Evolutionary conservation across 2,888 invertebrate species (phyloP), one percentile per base, ranked within the genome.

Genomic region (Melangyna quadrimaculata): DNA sequence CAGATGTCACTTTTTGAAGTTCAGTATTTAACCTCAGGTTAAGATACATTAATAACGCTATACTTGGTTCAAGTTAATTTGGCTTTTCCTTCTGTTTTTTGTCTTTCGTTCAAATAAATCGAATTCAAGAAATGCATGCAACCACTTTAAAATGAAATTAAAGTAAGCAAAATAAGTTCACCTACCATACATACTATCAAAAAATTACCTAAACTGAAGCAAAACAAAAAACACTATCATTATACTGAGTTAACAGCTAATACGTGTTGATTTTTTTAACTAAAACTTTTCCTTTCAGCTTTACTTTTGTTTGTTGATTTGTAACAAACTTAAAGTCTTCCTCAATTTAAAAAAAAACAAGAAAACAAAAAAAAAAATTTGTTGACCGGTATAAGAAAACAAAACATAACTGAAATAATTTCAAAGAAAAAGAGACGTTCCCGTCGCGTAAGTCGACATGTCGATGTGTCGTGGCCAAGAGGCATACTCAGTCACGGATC

Each of bases 211-310:
- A n/a, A 40, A 40, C n/a, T n/a, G 3, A 43, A 40, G 40, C 40
- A 17, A 8, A 0, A n/a, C 17, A n/a, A n/a, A 37, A n/a, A n/a
- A n/a, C n/a, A n/a, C n/a, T n/a, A n/a, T n/a, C n/a, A n/a, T n/a
- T n/a, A n/a, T n/a, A n/a, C n/a, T n/a, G n/a, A n/a, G n/a, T n/a
- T 37, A 37, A 37, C 14, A 0, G 32, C 2, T 37, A 3, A 37
- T 40, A 40, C 17, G 43, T 53, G 53, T 2, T 53, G 53, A 27
- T 55, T 59, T 35, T 35, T n/a, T 37, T 3, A 9, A 43, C 17
- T 37, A 3, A 29, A 65, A 63, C 63, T 63, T 45, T 65, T 65
- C 45, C 65, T 65, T 63, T 65, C 37, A 45, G 27, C 37, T 45
- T 55, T 17, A 22, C 17, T 12, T 45, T 32, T 19, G 1, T 32